Conservation (phyloP, 2,113 vertebrate species). For the Casuarius casuarius region DNA sequence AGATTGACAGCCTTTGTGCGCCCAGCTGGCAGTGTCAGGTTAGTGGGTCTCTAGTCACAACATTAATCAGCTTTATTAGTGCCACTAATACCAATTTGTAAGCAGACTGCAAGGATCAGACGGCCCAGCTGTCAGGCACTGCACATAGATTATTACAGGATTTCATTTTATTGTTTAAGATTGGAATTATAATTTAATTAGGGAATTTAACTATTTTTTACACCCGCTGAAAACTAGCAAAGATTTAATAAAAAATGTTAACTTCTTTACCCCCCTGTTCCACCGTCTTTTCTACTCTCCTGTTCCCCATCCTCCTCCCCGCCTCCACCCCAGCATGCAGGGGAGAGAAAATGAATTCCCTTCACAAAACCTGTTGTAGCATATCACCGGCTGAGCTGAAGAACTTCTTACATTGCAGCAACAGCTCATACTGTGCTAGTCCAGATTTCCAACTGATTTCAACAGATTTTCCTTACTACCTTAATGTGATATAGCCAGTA, state of each 20-base stretch:
- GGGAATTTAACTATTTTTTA: slow-evolving; percentile 77
- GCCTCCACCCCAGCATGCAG: background rate
- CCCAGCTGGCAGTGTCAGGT: slow-evolving; percentile 88
- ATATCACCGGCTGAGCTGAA: slow-evolving; percentile 66
- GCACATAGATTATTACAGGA: slow-evolving; percentile 75
- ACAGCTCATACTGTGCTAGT: slow-evolving; percentile 70
- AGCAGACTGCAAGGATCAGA: slow-evolving; percentile 93
- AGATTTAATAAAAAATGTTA: background rate
- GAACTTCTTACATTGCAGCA: slow-evolving; percentile 68
- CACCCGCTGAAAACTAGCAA: slow-evolving; percentile 35
- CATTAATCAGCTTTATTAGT: slow-evolving; percentile 97
- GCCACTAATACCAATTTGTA: slow-evolving; percentile 93
- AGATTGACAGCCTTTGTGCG: slow-evolving; percentile 75
- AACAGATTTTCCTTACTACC: slow-evolving; percentile 60
- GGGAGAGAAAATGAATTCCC: slow-evolving; percentile 66
- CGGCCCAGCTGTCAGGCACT: slow-evolving; percentile 91
- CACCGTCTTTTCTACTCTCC: background rate
- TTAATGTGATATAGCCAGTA: slow-evolving; percentile 61
- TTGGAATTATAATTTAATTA: slow-evolving; percentile 83
- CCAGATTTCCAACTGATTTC: slow-evolving; percentile 70
- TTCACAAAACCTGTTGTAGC: slow-evolving; percentile 69
- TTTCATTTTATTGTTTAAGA: slow-evolving; percentile 82
- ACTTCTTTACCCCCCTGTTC: background rate
- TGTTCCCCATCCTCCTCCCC: background rate
- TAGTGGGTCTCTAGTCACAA: slow-evolving; percentile 87